phyloP scores from a whole-genome alignment of 2,797 vertebrate genomes.

The Paguma larvata region DNA sequence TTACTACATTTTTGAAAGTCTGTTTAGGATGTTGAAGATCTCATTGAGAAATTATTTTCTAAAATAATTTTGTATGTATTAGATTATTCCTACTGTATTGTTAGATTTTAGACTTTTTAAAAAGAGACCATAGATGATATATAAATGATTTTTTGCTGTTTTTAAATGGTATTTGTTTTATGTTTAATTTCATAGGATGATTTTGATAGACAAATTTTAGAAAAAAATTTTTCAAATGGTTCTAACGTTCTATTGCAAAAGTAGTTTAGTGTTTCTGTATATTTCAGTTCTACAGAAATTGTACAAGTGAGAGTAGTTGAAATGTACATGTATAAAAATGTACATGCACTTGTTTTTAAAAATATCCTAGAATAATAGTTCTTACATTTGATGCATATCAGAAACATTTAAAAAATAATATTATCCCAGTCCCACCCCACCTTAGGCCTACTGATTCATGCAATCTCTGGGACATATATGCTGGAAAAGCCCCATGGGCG shows the following conservation, averaged over 20 bases:
- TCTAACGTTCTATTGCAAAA: conserved; percentile 80
- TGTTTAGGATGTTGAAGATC: conserved; percentile 62
- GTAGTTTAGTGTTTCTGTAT: conserved; percentile 81
- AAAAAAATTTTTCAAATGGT: conserved; percentile 82
- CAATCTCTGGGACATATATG: not conserved
- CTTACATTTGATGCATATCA: conserved; percentile 4
- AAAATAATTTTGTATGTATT: conserved; percentile 82
- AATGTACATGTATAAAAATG: conserved; percentile 79
- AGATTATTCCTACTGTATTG: conserved; percentile 78
- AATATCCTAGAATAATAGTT: conserved; percentile 5
- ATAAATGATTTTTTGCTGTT: conserved; percentile 84
- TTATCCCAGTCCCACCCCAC: not conserved
- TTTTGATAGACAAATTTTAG: conserved; percentile 83
- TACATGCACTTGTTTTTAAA: conserved; percentile 73
- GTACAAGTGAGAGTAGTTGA: conserved; percentile 77
- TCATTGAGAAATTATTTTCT: conserved; percentile 85
- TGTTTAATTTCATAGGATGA: conserved; percentile 86
- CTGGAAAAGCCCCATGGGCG: not conserved
- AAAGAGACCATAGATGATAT: conserved; percentile 85
- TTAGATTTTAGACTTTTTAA: conserved; percentile 83
- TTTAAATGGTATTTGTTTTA: conserved; percentile 84
- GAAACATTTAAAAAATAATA: not conserved
- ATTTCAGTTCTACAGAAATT: conserved; percentile 76
- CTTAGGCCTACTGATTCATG: not conserved
- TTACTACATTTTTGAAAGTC: conserved; percentile 24